Conservation (phyloP, 1,140 invertebrate genomes). For the Antheraea mylitta region DNA sequence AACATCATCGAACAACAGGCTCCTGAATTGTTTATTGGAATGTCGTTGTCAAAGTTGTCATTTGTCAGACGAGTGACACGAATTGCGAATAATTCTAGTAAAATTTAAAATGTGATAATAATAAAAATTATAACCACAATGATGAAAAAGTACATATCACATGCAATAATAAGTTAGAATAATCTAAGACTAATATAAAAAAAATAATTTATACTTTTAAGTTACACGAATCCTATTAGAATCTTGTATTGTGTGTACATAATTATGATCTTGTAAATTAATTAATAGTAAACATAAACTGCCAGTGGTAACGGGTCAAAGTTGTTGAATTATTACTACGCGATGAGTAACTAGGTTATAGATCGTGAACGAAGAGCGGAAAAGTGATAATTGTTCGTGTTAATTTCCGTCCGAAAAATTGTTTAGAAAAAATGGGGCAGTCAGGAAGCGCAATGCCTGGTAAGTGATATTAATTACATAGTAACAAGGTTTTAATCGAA, state of each 20-base stretch:
- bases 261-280: constrained; percentile 18
- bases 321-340: constrained; percentile 12
- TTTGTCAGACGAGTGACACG: constrained; percentile 12
- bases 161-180: constrained; percentile 22
- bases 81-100: constrained; percentile 7
- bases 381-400: constrained; percentile 34
- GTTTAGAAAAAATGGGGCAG: constrained; percentile 51
- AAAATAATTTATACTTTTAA: constrained; percentile 20
- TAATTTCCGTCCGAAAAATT: neutral
- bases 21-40: neutral
- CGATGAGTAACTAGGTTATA: constrained; percentile 23
- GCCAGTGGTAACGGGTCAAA: constrained; percentile 23
- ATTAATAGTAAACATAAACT: neutral
- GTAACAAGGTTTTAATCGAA: constrained; percentile 18
- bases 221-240: constrained; percentile 24
- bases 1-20: too few relatives aligned
- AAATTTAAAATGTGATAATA: constrained; percentile 14
- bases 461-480: constrained; percentile 52
- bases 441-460: constrained; percentile 63
- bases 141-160: constrained; percentile 21
- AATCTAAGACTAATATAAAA: neutral
- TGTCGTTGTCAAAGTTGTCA: constrained; percentile 16
- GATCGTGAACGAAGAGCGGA: constrained; percentile 31
- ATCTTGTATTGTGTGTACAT: constrained; percentile 7
- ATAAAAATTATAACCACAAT: constrained; percentile 22